Conservation (phyloP, 2,797 vertebrate species). For the Xenopus petersii region DNA sequence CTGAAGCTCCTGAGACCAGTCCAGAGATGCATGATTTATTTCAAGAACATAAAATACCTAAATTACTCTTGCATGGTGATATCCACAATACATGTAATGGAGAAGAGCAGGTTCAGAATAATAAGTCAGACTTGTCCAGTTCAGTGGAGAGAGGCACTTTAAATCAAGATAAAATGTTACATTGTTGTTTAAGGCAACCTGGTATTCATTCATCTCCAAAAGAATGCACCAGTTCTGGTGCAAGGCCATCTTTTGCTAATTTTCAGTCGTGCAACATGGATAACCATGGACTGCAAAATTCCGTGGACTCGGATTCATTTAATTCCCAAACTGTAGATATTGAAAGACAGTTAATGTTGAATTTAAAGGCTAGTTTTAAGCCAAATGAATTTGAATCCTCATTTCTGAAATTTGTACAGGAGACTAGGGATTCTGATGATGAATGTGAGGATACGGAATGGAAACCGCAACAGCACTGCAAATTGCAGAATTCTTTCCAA, state of each 20-base stretch:
- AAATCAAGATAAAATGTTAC: conserved; percentile 5
- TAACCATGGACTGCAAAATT: conserved; percentile 65
- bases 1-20: conserved; percentile 9
- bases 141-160: conserved; percentile 8
- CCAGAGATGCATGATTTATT: conserved; percentile 14
- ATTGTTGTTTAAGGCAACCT: neutral
- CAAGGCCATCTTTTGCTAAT: conserved; percentile 47
- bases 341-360: conserved; percentile 71
- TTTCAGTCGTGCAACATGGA: conserved; percentile 75
- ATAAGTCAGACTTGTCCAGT: conserved; percentile 7
- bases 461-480: conserved; percentile 61
- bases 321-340: conserved; percentile 60
- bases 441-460: conserved; percentile 59
- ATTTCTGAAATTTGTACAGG: conserved; percentile 94
- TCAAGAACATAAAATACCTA: conserved; percentile 21
- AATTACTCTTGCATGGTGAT: conserved; percentile 24
- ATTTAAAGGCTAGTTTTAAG: conserved; percentile 81
- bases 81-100: neutral
- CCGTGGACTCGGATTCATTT: conserved; percentile 13
- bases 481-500: conserved; percentile 52
- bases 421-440: conserved; percentile 76
- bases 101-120: conserved; percentile 9
- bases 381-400: conserved; percentile 94
- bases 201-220: conserved; percentile 45
- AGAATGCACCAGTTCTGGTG: conserved; percentile 41